Percentiles rank a stretch among this genome's conserved stretches.
Evolutionary conservation across 2,797 vertebrate species (phyloP).

Genomic region (Halcyon leucocephala): DNA sequence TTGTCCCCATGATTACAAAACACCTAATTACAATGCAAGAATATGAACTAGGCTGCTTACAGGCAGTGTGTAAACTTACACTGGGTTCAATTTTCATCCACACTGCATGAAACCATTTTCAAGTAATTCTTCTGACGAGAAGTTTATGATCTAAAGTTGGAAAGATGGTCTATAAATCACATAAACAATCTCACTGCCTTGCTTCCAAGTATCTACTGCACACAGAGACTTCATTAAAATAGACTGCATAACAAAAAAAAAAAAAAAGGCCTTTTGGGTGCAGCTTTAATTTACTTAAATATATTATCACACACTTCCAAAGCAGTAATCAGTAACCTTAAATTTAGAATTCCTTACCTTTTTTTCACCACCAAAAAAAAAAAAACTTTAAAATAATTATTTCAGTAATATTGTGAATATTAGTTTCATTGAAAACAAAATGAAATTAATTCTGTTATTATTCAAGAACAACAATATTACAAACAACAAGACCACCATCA

Average conservation of each 20-base stretch:
- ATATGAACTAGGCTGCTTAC: neutral
- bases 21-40: neutral
- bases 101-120: neutral
- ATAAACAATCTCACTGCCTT: slow-evolving; percentile 20
- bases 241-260: neutral
- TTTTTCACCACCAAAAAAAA: neutral
- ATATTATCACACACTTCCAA: neutral
- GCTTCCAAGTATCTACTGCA: neutral
- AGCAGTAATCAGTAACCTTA: neutral
- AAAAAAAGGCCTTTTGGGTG: neutral
- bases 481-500: neutral
- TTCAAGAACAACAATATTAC: neutral
- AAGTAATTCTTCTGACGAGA: neutral
- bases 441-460: neutral
- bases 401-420: neutral
- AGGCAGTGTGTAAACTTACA: neutral
- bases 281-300: slow-evolving; percentile 12
- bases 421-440: neutral
- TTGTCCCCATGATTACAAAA: neutral
- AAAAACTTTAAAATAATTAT: neutral
- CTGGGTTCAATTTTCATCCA: neutral
- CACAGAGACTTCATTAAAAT: neutral
- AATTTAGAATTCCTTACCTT: neutral
- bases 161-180: slow-evolving; percentile 7
- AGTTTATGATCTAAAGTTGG: neutral